These are phyloP conservation scores for Odontesthes bonariensis DNA, from an alignment of 2,113 vertebrate species.

Conservation along the genomic window DNA sequence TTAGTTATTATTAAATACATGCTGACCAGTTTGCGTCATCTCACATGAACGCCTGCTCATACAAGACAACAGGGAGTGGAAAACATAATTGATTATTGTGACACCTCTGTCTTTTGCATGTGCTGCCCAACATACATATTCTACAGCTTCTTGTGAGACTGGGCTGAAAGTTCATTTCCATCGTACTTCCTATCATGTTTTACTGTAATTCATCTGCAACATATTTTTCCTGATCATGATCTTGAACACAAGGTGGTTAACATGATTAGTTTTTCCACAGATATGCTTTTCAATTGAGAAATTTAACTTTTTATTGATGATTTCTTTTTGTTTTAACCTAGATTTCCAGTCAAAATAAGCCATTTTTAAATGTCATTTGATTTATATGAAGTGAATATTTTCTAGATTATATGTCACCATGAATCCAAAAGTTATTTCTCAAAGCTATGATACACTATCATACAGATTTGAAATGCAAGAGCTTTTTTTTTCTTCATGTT, in stretches of 20 bases:
- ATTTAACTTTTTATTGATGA: neutral
- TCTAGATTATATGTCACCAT: neutral
- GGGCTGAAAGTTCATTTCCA: no score
- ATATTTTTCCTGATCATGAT: conserved; percentile 1
- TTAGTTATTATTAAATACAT: no score
- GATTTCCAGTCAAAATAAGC: neutral
- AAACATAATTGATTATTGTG: no score
- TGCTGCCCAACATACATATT: no score
- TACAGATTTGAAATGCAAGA: neutral
- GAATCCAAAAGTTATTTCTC: neutral
- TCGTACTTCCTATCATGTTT: no score
- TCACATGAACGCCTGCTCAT: no score
- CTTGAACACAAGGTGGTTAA: neutral
- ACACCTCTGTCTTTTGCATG: no score
- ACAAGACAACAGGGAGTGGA: no score
- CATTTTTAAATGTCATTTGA: no score
- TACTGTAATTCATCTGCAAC: neutral
- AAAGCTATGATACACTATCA: neutral
- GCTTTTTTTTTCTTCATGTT: neutral
- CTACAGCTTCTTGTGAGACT: no score
- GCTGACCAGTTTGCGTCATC: no score
- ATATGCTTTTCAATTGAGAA: neutral
- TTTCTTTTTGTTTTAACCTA: neutral
- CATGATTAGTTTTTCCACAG: neutral
- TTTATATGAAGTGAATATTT: no score